A percentile compares a stretch with the other conserved stretches of the same genome.
phyloP scores from a whole-genome alignment of 2,888 invertebrate species.

The Chromoteleia sp. region DNA sequence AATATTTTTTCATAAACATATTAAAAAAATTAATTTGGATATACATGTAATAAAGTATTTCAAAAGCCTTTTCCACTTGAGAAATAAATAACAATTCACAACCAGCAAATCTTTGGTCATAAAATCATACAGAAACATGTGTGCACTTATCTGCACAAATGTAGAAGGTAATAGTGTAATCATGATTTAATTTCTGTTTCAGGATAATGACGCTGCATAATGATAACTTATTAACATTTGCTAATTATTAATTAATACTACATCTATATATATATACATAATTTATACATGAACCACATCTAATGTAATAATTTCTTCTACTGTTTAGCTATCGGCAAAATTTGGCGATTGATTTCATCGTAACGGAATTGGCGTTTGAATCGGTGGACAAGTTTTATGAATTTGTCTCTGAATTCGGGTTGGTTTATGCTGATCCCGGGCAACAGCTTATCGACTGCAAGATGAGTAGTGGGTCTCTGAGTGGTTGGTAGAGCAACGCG shows the following conservation, averaged over 20 bases:
- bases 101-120: not conserved
- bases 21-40: no score
- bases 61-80: constrained; percentile 3
- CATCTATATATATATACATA: constrained; percentile 33
- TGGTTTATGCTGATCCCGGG: constrained; percentile 89
- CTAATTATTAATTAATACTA: constrained; percentile 34
- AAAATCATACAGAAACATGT: constrained; percentile 1
- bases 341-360: constrained; percentile 94
- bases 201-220: constrained; percentile 75
- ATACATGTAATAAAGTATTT: no score
- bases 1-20: no score
- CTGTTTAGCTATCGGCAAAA: constrained; percentile 96
- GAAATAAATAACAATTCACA: not conserved
- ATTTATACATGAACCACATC: constrained; percentile 78
- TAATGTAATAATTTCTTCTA: constrained; percentile 84
- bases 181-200: constrained; percentile 81
- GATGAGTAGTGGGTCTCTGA: constrained; percentile 87
- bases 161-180: constrained; percentile 58
- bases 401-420: constrained; percentile 93
- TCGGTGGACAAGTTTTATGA: constrained; percentile 93
- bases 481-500: constrained; percentile 81
- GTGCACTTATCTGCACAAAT: constrained; percentile 14
- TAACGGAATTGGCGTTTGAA: constrained; percentile 95
- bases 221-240: constrained; percentile 63
- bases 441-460: constrained; percentile 95